Evolutionary conservation across 2,113 vertebrate species (phyloP).

Genomic region (Podocnemis expansa): DNA sequence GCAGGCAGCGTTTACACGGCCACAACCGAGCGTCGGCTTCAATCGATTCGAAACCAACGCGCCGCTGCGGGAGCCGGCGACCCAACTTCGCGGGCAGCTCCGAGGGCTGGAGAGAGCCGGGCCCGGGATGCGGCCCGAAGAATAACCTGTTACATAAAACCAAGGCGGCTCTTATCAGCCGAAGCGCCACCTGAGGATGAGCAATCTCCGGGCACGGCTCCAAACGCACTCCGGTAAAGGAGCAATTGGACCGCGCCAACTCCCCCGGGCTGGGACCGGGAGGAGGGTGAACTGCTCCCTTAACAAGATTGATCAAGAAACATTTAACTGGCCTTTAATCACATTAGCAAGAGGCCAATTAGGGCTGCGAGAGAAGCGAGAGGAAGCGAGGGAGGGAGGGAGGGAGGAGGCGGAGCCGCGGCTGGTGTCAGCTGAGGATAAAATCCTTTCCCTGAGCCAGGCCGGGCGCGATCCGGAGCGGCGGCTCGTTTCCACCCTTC

Average conservation of each 20-base stretch:
- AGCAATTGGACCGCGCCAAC: constrained; percentile 70
- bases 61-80: background rate
- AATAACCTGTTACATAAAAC: constrained; percentile 81
- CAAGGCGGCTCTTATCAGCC: constrained; percentile 69
- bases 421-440: constrained; percentile 78
- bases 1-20: background rate
- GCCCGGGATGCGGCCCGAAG: constrained; percentile 70
- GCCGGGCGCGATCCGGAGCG: background rate
- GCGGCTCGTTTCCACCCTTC: no score
- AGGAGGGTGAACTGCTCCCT: constrained; percentile 59
- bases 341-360: constrained; percentile 78
- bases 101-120: constrained; percentile 49
- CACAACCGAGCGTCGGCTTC: background rate
- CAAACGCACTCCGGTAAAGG: constrained; percentile 66
- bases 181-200: constrained; percentile 52
- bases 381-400: background rate
- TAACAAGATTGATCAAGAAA: constrained; percentile 70
- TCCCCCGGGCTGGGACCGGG: constrained; percentile 60
- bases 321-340: constrained; percentile 79
- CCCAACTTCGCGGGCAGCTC: no score
- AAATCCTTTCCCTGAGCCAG: constrained; percentile 70
- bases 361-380: constrained; percentile 65
- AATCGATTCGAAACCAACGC: background rate
- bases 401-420: constrained; percentile 9
- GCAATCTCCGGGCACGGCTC: constrained; percentile 67